Percentiles rank a stretch among this genome's conserved stretches.
Conservation (phyloP, 2,888 invertebrate species). For the Sarcophaga variegata region DNA sequence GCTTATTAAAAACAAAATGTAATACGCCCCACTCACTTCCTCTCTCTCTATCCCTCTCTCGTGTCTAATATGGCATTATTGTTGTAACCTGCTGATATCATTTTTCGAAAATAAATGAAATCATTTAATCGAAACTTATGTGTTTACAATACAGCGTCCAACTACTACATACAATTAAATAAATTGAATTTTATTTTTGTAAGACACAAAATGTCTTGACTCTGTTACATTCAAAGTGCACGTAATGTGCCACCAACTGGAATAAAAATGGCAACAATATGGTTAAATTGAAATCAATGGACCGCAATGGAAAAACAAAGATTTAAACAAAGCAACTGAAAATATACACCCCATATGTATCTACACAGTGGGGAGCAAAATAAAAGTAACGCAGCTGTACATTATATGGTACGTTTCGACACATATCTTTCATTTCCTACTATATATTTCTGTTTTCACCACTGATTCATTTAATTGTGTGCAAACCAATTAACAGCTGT, state of each 20-base stretch:
- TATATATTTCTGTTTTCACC: too few relatives aligned
- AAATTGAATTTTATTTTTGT: constrained; percentile 57
- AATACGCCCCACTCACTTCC: too few relatives aligned
- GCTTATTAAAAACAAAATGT: too few relatives aligned
- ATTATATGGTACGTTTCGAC: too few relatives aligned
- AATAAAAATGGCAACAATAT: constrained; percentile 53
- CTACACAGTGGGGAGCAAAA: too few relatives aligned
- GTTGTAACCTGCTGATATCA: constrained; percentile 5
- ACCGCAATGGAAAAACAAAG: constrained; percentile 19
- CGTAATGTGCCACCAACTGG: constrained; percentile 34
- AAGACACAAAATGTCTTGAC: constrained; percentile 51
- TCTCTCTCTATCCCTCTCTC: too few relatives aligned
- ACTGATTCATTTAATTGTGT: too few relatives aligned
- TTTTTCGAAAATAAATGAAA: constrained; percentile 26
- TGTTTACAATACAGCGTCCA: constrained; percentile 3
- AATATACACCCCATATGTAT: too few relatives aligned
- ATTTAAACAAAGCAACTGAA: background rate
- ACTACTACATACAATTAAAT: constrained; percentile 38
- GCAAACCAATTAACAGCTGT: too few relatives aligned
- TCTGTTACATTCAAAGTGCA: constrained; percentile 38
- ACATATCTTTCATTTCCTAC: too few relatives aligned
- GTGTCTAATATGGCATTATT: background rate
- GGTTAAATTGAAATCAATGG: constrained; percentile 56
- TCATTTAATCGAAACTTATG: constrained; percentile 16
- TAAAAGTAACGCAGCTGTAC: too few relatives aligned